A percentile compares a stretch with the other conserved stretches of the same genome.
Conservation (phyloP, 1,140 invertebrate species). For the Leptinotarsa defecta region DNA sequence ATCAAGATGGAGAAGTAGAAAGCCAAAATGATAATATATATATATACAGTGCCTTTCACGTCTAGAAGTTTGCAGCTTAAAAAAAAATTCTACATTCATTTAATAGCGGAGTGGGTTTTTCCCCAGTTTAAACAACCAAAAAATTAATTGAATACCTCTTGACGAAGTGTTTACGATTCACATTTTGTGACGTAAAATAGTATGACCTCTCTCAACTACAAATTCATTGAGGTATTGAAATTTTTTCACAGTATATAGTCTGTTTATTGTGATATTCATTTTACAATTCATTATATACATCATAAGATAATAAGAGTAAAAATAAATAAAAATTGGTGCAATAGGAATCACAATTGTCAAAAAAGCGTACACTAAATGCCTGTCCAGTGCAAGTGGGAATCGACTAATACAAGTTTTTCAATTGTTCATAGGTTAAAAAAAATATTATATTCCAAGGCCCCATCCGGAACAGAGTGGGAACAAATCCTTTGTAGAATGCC, state of each 20-base stretch:
- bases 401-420: slow-evolving; percentile 68
- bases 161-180: too few species aligned
- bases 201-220: too few species aligned
- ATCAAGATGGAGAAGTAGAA: too few species aligned
- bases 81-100: too few species aligned
- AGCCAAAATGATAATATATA: too few species aligned
- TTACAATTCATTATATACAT: slow-evolving; percentile 34
- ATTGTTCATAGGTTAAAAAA: slow-evolving; percentile 93
- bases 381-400: neutral
- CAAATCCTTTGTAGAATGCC: slow-evolving; percentile 83
- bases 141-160: too few species aligned
- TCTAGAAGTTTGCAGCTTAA: too few species aligned
- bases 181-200: too few species aligned
- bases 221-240: neutral
- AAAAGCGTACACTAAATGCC: slow-evolving; percentile 18
- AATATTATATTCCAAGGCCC: slow-evolving; percentile 95
- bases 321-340: slow-evolving; percentile 20
- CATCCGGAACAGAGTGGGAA: slow-evolving; percentile 81
- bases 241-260: neutral
- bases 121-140: too few species aligned
- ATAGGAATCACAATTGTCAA: slow-evolving; percentile 23
- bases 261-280: slow-evolving; percentile 10
- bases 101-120: too few species aligned
- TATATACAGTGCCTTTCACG: too few species aligned
- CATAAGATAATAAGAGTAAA: neutral